phyloP scores from a whole-genome alignment of 2,113 vertebrate genomes.

The Cyphomyrus plagiostoma region DNA sequence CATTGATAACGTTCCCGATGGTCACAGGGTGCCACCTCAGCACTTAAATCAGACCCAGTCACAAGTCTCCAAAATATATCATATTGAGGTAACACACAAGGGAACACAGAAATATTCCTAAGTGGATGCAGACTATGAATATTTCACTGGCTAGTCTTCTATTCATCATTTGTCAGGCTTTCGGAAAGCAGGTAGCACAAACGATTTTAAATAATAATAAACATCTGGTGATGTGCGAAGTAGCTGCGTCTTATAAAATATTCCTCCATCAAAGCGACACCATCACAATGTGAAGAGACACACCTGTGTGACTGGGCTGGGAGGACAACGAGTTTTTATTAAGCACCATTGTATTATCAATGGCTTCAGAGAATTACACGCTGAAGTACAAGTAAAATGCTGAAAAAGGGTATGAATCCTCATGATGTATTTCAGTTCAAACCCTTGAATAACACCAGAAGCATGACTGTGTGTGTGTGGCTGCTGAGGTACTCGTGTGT shows the following conservation, averaged over 20 bases:
- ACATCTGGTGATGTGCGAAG: background rate
- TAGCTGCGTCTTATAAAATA: background rate
- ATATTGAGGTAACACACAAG: background rate
- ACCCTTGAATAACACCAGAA: background rate
- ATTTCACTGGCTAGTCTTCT: background rate
- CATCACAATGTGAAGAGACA: background rate
- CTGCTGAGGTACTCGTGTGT: background rate
- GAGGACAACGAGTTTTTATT: background rate
- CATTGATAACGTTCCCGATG: background rate
- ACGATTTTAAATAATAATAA: background rate
- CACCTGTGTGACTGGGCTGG: background rate
- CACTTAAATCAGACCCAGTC: background rate
- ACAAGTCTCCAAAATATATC: background rate
- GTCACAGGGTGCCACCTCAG: background rate
- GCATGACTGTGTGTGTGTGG: background rate
- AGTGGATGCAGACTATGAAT: background rate
- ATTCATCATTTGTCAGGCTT: background rate
- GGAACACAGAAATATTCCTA: background rate
- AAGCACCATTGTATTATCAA: background rate
- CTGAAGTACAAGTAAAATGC: background rate
- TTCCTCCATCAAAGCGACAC: background rate
- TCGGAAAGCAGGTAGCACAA: background rate
- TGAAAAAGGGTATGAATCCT: background rate
- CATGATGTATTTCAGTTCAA: background rate
- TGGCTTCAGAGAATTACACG: background rate